Evolutionary conservation across 2,888 invertebrate species (phyloP).

Genomic region (Chloroclysta siterata): DNA sequence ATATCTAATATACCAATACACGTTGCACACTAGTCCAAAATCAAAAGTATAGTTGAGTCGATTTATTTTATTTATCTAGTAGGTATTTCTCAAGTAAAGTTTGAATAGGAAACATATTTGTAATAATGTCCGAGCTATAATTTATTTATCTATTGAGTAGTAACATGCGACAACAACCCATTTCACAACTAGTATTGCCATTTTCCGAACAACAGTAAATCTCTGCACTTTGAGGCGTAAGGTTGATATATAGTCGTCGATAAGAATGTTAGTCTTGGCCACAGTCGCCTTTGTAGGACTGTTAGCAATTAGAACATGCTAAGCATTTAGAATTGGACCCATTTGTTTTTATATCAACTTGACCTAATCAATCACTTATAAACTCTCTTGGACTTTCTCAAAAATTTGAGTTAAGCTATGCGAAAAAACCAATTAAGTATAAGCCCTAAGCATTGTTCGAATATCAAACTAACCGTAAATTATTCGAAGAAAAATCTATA

Average conservation of each 20-base stretch:
- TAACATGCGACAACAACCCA: conserved; percentile 1
- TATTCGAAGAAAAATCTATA: not conserved
- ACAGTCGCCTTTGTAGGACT: conserved; percentile 13
- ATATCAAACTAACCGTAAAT: not conserved
- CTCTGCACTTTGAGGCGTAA: conserved; percentile 20
- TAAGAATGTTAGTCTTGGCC: conserved; percentile 17
- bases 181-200: conserved; percentile 17
- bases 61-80: not conserved
- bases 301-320: conserved; percentile 15
- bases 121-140: not conserved
- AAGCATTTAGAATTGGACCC: conserved; percentile 3
- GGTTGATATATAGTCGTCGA: conserved; percentile 27
- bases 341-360: conserved; percentile 9
- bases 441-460: no score
- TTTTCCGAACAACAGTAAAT: conserved; percentile 25
- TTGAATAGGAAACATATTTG: not conserved
- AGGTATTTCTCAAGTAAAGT: not conserved
- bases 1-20: not conserved
- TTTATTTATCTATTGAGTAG: not conserved
- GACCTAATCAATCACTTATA: not conserved
- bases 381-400: not conserved
- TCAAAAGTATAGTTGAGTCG: not conserved
- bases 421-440: not conserved
- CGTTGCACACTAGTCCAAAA: not conserved
- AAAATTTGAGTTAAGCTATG: not conserved